phyloP scores from a whole-genome alignment of 2,888 invertebrate genomes.

The Drosophila tanythrix region DNA sequence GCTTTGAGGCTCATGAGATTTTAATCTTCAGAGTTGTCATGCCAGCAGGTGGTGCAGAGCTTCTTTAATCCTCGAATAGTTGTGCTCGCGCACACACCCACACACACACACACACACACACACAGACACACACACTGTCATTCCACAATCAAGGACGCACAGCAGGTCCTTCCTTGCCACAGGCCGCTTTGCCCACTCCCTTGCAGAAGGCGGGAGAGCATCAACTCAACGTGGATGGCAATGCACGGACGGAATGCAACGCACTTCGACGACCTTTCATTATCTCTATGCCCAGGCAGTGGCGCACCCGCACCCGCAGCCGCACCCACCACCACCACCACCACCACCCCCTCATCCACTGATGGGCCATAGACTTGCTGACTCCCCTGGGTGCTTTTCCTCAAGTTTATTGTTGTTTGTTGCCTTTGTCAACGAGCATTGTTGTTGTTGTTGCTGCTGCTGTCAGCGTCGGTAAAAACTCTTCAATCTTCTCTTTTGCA shows the following conservation, averaged over 20 bases:
- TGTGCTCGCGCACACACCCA: conserved; percentile 6
- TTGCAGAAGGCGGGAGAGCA: conserved; percentile 30
- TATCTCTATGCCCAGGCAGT: conserved; percentile 53
- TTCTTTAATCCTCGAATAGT: conserved; percentile 67
- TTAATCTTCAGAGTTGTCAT: conserved; percentile 16
- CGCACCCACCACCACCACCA: neutral
- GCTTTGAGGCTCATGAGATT: conserved; percentile 27
- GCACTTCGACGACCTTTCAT: conserved; percentile 82
- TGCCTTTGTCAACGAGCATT: conserved; percentile 65
- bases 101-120: conserved; percentile 5
- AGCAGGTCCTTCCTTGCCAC: neutral
- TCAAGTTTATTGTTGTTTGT: conserved; percentile 64
- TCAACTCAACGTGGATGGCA: conserved; percentile 47
- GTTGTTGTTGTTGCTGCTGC: conserved; percentile 30
- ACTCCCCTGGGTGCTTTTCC: conserved; percentile 51
- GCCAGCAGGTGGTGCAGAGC: conserved; percentile 28
- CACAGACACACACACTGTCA: conserved; percentile 5
- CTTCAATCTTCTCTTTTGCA: conserved; percentile 43
- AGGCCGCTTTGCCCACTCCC: neutral
- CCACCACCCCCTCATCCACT: too few species aligned
- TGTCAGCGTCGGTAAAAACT: conserved; percentile 49
- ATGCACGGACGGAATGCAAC: conserved; percentile 48
- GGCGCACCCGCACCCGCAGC: neutral
- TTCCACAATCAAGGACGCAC: conserved; percentile 4
- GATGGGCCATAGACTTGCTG: conserved; percentile 1